Base-by-base conservation (phyloP, 2,113 vertebrate species). In the Scomber japonicus region DNA sequence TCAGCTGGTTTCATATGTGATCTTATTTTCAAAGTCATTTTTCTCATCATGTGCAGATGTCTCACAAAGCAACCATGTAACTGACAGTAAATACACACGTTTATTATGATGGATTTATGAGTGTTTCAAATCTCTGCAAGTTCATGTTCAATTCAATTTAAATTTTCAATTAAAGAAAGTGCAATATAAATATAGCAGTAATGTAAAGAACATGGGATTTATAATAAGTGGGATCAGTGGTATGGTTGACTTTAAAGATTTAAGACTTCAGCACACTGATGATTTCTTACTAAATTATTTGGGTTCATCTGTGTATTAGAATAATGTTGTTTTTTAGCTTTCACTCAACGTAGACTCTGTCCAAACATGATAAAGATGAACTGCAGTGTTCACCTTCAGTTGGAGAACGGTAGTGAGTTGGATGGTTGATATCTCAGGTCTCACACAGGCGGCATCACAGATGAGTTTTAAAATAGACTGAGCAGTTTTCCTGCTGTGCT, bases 331-430 rank as follows among this genome's bases (percentile, higher is more conserved):
- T 40, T 40, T 40, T 40, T 40, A 40, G 35, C 7, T 10, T 40
- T 40, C 35, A 40, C 35, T 40, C 35, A 9, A 10, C 9, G 35
- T 40, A 40, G 8, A 40, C 35, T 40, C 35, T 40, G 35, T 40
- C 8, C 35, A 40, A 40, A 40, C 35, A 40, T 40, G 35, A 9
- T 40, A n/a, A 51, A 78, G 81, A 81, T 54, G 57, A 63, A 68
- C 56, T 67, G 69, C 40, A 7, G 9, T 40, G 35, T 40, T 40
- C 35, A 40, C 9, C 35, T 31, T 70, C 19, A 55, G 53, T 53
- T 50, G 76, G 51, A 51, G 53, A 65, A 68, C 64, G 71, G 69
- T 53, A 53, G 48, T 4, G 24, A 53, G 24, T 27, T 27, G 24
- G 24, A 27, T 27, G 24, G 24, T 27, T 27, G 24, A 27, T 27